Base-by-base conservation (phyloP, 2,888 invertebrate genomes). In the Axea sp. region DNA sequence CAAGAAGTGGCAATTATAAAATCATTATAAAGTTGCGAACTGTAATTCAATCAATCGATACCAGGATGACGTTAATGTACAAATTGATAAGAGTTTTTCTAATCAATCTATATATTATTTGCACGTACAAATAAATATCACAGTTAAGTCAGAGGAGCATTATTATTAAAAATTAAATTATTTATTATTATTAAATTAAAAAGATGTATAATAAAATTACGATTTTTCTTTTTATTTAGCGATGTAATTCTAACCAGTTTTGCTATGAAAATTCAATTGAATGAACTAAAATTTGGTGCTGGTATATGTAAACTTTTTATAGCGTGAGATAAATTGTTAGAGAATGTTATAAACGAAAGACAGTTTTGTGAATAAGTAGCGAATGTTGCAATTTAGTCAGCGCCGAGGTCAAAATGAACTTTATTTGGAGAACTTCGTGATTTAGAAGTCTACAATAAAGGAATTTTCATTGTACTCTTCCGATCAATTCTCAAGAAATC, bases 401-500 rank as follows among this genome's bases (percentile, higher is more conserved):
- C 41, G 53, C 28, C 22, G 41, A 28, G 41, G 47, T 59, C 45
- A 47, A 60, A 47, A 47, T 47, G 47, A 60, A 60, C 37, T 35
- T 24, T 37, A 24, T 17, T 35, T 41, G 35, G 35, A 45, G 39
- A 45, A 15, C 24, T 14, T 35, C 43, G 59, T 45, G 33, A 30
- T 39, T 57, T 41, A 22, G 39, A 43, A 59, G 35, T 59, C 45
- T 59, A 59, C 37, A 26, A 24, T 47, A 12, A 35, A 47, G 28
- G 37, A 59, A 59, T 45, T 47, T 47, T 24, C 45, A 47, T 59
- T 37, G 37, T 59, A 47, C 47, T 47, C 45, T 59, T 45, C 39
- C 47, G 59, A 47, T 59, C 45, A 59, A 59, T 59, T 37, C 47
- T 28, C 41, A n/a, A 8, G 59, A 59, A 28, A 59, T 37, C 47